phyloP scores from a whole-genome alignment of 2,888 invertebrate species.

The Eurytoma adleriae region DNA sequence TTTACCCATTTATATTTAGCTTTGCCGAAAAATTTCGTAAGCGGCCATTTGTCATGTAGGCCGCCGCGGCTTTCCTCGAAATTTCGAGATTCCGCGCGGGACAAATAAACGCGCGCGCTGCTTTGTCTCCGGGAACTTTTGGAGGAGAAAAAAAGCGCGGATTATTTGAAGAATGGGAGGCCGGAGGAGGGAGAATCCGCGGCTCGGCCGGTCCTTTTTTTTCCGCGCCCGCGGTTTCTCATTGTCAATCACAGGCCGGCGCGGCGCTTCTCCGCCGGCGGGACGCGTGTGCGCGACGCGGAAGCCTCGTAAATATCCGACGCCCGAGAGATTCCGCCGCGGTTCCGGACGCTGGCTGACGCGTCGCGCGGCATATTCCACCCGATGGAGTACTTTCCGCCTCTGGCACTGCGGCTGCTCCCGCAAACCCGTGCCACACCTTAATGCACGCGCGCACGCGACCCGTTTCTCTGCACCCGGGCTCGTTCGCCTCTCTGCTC shows the following conservation, averaged over 20 bases:
- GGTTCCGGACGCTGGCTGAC: not conserved
- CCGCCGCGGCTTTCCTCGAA: slow-evolving; percentile 25
- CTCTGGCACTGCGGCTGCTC: slow-evolving; percentile 2
- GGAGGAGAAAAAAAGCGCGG: not conserved
- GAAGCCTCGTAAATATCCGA: slow-evolving; percentile 31
- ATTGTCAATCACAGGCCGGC: not conserved
- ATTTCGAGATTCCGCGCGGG: slow-evolving; percentile 39
- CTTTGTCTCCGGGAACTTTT: slow-evolving; percentile 11
- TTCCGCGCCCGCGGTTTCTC: too few relatives aligned
- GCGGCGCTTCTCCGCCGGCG: not conserved
- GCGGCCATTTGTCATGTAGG: slow-evolving; percentile 51
- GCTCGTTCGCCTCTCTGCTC: too few relatives aligned
- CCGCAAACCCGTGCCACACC: too few relatives aligned
- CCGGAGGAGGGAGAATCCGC: too few relatives aligned
- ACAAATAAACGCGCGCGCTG: not conserved
- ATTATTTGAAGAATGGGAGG: slow-evolving; percentile 1
- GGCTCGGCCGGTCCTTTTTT: too few relatives aligned
- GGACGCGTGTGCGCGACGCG: slow-evolving; percentile 5
- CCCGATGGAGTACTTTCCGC: slow-evolving; percentile 7
- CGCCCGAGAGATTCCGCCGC: slow-evolving; percentile 4
- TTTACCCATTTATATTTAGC: slow-evolving; percentile 51
- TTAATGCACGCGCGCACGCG: too few relatives aligned
- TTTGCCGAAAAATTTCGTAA: slow-evolving; percentile 51
- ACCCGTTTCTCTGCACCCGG: too few relatives aligned
- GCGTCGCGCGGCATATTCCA: not conserved